phyloP scores from a whole-genome alignment of 2,888 invertebrate genomes.

The Choristoneura rosaceana region DNA sequence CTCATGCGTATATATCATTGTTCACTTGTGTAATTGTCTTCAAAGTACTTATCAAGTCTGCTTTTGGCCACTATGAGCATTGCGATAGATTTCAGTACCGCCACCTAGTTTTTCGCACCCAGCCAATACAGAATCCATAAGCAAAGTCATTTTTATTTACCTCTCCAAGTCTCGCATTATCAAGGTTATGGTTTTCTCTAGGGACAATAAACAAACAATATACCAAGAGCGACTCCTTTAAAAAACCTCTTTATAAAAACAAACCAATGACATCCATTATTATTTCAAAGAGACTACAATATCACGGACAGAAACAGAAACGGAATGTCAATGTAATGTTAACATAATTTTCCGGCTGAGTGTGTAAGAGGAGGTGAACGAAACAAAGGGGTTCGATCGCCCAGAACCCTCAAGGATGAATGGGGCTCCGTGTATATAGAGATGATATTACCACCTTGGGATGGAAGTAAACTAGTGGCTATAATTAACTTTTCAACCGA shows the following conservation, averaged over 20 bases:
- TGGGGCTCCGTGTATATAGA: constrained; percentile 45
- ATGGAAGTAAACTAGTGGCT: not conserved
- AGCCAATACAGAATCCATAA: no score
- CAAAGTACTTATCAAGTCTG: no score
- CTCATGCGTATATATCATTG: no score
- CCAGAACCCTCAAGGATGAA: constrained; percentile 47
- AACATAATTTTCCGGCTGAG: constrained; percentile 60
- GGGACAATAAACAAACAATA: not conserved
- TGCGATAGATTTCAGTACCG: no score
- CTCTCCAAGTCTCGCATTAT: no score
- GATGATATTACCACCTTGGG: constrained; percentile 42
- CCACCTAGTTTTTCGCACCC: no score
- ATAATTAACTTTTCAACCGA: no score
- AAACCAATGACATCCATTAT: constrained; percentile 34
- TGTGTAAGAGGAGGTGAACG: constrained; percentile 54
- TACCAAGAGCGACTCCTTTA: not conserved
- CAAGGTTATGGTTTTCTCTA: not conserved
- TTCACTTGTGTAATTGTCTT: no score
- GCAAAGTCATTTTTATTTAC: no score
- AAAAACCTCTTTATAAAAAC: constrained; percentile 20
- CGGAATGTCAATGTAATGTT: constrained; percentile 46
- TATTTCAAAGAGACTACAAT: constrained; percentile 37
- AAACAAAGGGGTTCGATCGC: constrained; percentile 59
- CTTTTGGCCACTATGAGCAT: no score
- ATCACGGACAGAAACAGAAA: constrained; percentile 33